Base-by-base conservation (phyloP, 2,888 invertebrate genomes). In the Heteromurus nitidus region DNA sequence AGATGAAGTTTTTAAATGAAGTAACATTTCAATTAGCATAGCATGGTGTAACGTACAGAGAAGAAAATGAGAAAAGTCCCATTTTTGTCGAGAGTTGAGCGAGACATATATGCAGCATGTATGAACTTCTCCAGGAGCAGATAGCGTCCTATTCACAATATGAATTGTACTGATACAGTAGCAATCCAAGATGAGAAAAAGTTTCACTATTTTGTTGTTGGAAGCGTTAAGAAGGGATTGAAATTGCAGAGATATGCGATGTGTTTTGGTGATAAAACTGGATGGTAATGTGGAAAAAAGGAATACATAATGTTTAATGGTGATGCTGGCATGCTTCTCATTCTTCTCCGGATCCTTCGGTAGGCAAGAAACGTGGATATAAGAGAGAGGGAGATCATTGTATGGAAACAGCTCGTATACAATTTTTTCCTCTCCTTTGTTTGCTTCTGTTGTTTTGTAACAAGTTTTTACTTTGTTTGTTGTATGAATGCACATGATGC, bases 1-100 rank as follows among this genome's bases (percentile, higher is more conserved):
- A 5, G 22, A 7, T 7, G 3, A 31, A 30, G 18, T n/a, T 60
- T 28, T 31, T n/a, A 60, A 60, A 60, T 60, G 60, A 28, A 24
- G 58, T 44, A 50, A 75, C 75, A 67, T 67, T 75, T 75, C 75
- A 75, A 75, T 75, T 75, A 75, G 67, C 75, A 75, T 75, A 58
- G 58, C 58, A 30, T 42, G 31, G 7, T 68, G 68, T 64, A 73
- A 73, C 64, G 47, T n/a, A n/a, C n/a, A n/a, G 62, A 22, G 50
- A 42, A 22, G 73, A 64, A 73, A 73, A 73, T 73, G 64, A 73
- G 64, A 73, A 50, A 64, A 64, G 55, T 55, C 26, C 60, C 60
- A 60, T 60, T 60, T 60, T 60, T 60, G 60, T 60, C 60, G 18
- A 30, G 60, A 9, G 20, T n/a, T 20, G 9, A 20, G 50, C 50